Base-by-base conservation (phyloP, 2,113 vertebrate species). In the Mandrillus leucophaeus region DNA sequence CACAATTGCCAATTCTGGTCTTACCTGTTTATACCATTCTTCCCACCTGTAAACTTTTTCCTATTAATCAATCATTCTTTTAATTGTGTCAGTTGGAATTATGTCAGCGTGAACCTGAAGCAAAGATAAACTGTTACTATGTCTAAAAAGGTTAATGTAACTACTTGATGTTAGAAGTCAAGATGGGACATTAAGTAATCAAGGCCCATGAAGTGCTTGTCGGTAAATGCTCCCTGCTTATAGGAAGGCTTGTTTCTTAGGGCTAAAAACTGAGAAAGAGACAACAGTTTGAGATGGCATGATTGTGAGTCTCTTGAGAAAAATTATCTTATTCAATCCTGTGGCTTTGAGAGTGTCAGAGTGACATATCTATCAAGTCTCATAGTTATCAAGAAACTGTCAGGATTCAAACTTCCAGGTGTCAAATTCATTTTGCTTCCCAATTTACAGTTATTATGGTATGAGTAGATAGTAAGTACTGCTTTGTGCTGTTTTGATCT, bases 401-500 rank as follows among this genome's bases (percentile, higher is more conserved):
- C 64, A 92, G 17, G 78, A 94, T 59, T 96, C 66, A 96, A 88
- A 93, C 52, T 90, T 95, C 78, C 45, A 93, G 81, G 5, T 81
- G 43, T 75, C 32, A 84, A 86, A 97, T 64, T 95, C 17, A 92
- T 93, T 81, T 95, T 95, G 27, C 61, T 94, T 94, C 75, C 50
- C 27, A 93, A 91, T 93, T 75, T 85, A 64, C 9, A 92, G 43
- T 64, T 84, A 59, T 12, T 94, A 18, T 83, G 7, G 12, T 18
- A 35, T 10, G 76, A 84, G 82, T 89, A 82, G 81, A 90, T 38
- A 88, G 75, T 72, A 96, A 91, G 81, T 81, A 17, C 12, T 94
- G 43, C 64, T 89, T 90, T 92, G 79, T 95, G 57, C 52, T 95
- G 9, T 23, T 93, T 90, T 97, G 88, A 84, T 95, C 82, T 87